Conservation (phyloP, 2,113 vertebrate genomes). For the Chloebia gouldiae region DNA sequence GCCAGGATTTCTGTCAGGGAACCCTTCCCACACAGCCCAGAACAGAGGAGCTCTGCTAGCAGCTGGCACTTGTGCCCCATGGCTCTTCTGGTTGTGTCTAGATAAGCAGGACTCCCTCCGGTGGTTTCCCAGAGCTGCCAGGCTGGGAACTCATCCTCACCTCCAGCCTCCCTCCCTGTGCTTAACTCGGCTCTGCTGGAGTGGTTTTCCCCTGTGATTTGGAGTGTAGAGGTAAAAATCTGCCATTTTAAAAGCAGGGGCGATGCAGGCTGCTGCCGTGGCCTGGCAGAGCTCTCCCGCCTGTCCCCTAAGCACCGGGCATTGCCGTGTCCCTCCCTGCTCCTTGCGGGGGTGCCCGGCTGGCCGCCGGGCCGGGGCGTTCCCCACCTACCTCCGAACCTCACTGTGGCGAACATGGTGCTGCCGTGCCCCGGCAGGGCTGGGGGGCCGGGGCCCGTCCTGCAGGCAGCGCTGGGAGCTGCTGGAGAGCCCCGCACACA, state of each 20-base stretch:
- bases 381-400: slow-evolving; percentile 28
- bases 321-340: background rate
- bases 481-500: background rate
- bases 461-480: background rate
- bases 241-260: background rate
- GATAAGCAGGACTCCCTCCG: background rate
- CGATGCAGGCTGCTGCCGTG: background rate
- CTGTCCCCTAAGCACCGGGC: background rate
- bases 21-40: accelerated
- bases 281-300: background rate
- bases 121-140: background rate
- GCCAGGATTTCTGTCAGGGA: background rate
- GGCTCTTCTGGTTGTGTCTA: background rate
- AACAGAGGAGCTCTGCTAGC: background rate
- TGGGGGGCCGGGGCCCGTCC: accelerated
- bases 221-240: background rate
- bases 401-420: background rate
- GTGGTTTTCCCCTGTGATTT: background rate
- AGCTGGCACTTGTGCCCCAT: background rate
- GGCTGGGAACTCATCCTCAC: background rate
- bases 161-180: background rate
- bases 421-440: background rate
- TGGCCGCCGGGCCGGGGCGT: background rate
- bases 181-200: background rate
- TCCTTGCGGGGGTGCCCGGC: accelerated